Evolutionary conservation across 2,888 invertebrate species (phyloP).

Genomic region (Lycophotia porphyrea): DNA sequence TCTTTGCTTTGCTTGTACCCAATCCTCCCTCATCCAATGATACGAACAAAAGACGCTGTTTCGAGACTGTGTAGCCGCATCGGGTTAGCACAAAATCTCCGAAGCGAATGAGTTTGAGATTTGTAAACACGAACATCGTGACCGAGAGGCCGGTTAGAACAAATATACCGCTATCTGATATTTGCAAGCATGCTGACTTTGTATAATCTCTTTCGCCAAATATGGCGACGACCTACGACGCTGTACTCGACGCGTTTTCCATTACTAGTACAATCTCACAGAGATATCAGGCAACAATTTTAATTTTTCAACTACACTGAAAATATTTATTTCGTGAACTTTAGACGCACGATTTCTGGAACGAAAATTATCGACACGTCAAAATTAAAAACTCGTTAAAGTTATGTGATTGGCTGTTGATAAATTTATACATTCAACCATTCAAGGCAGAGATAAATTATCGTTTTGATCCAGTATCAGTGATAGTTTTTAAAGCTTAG

Average conservation of each 20-base stretch:
- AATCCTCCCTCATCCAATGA: not conserved
- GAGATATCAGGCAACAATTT: not conserved
- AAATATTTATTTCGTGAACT: not conserved
- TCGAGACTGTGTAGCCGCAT: not conserved
- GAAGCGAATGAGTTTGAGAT: slow-evolving; percentile 25
- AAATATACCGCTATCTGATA: slow-evolving; percentile 48
- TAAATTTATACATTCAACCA: not conserved
- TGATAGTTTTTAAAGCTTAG: not conserved
- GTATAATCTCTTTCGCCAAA: slow-evolving; percentile 26
- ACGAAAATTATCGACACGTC: no score
- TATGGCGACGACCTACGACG: slow-evolving; percentile 2
- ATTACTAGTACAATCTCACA: not conserved
- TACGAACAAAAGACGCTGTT: not conserved
- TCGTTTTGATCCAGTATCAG: no score
- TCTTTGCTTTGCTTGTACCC: not conserved
- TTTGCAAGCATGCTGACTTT: slow-evolving; percentile 33
- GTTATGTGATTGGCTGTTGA: not conserved
- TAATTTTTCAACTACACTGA: not conserved
- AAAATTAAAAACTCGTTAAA: not conserved
- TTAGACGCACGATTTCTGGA: not conserved
- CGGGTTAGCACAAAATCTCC: slow-evolving; percentile 13
- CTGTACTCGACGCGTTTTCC: not conserved
- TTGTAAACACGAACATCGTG: slow-evolving; percentile 44
- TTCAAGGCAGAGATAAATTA: no score
- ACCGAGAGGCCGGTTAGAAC: slow-evolving; percentile 33